Percentiles rank a stretch among this genome's conserved stretches.
Conservation (phyloP, 2,113 vertebrate genomes). For the Vimba vimba region DNA sequence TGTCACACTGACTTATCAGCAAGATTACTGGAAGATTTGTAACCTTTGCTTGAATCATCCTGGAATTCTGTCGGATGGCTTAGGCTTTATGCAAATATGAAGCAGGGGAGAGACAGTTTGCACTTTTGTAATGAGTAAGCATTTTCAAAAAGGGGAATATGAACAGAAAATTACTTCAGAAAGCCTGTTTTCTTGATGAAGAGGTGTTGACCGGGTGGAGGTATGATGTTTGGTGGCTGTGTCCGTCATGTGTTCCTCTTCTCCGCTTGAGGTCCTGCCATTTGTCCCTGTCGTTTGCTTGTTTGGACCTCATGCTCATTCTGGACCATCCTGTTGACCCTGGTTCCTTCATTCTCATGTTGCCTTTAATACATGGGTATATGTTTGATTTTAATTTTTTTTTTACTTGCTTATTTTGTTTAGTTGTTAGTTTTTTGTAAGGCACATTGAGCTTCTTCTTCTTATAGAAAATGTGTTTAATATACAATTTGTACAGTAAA, state of each 20-base stretch:
- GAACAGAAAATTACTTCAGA: no score
- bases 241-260: not conserved
- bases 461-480: not conserved
- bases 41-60: conserved; percentile 31
- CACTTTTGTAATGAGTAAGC: not conserved
- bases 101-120: not conserved
- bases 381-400: no score
- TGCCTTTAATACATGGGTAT: not conserved
- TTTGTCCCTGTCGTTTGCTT: not conserved
- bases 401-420: not conserved
- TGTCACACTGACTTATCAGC: conserved; percentile 14
- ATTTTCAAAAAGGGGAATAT: not conserved
- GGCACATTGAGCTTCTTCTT: no score
- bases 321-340: not conserved
- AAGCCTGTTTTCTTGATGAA: no score
- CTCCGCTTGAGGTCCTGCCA: not conserved
- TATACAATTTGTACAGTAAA: not conserved
- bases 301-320: not conserved
- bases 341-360: not conserved
- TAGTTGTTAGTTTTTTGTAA: not conserved
- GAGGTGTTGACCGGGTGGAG: not conserved
- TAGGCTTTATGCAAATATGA: conserved; percentile 10
- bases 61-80: conserved; percentile 13
- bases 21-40: conserved; percentile 41
- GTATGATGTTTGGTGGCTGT: not conserved